Evolutionary conservation across 2,113 vertebrate species (phyloP).

Genomic region (Notarius quadriscutis): DNA sequence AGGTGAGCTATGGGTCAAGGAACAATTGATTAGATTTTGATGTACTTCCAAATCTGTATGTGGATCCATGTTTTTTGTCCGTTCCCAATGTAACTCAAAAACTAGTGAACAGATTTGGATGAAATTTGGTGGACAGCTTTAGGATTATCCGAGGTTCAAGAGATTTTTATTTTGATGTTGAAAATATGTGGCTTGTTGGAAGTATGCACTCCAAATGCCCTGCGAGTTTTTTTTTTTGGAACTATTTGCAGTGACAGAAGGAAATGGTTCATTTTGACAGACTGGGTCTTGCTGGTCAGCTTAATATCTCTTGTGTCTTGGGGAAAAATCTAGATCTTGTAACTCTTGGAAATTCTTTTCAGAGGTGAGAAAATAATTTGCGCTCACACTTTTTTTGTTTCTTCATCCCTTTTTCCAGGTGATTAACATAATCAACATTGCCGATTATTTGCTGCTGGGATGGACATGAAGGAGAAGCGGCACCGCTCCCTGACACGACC

Average conservation of each 20-base stretch:
- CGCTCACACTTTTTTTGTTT: not conserved
- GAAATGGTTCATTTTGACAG: not conserved
- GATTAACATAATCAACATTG: not conserved
- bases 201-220: no score
- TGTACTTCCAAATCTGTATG: no score
- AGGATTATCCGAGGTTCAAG: no score
- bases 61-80: no score
- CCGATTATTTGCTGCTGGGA: constrained; percentile 48
- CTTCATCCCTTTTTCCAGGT: constrained; percentile 21
- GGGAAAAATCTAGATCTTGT: not conserved
- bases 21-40: no score
- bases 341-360: not conserved
- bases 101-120: no score
- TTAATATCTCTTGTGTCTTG: not conserved
- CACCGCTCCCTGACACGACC: constrained; percentile 81
- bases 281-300: not conserved
- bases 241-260: not conserved
- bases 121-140: no score
- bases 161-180: no score
- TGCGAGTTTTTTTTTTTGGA: not conserved
- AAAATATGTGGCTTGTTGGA: no score
- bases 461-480: constrained; percentile 82
- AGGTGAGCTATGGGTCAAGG: no score
- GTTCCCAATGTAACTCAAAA: no score
- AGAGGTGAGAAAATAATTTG: not conserved